Evolutionary conservation across 2,888 invertebrate species (phyloP).

Genomic region (Monopis laevigella): DNA sequence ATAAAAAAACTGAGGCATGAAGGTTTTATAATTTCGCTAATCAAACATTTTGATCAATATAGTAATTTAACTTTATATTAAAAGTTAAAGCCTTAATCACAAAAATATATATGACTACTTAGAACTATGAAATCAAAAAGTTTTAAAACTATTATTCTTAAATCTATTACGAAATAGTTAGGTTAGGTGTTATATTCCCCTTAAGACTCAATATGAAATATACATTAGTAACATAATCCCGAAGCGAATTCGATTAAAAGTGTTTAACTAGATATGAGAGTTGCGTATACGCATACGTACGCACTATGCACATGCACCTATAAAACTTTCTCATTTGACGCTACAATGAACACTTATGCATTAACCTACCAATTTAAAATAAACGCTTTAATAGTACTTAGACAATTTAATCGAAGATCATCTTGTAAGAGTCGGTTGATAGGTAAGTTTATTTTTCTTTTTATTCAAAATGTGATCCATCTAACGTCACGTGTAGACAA

Average conservation of each 20-base stretch:
- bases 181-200: no score
- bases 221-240: conserved; percentile 28
- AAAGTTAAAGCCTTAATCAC: no score
- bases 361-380: conserved; percentile 12
- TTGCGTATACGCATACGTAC: neutral
- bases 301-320: conserved; percentile 33
- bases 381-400: conserved; percentile 1
- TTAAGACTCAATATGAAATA: no score
- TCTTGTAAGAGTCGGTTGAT: conserved; percentile 33
- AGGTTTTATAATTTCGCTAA: no score
- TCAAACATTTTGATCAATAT: no score
- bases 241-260: no score
- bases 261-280: neutral
- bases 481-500: conserved; percentile 40
- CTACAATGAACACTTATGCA: conserved; percentile 11
- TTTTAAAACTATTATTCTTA: no score
- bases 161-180: no score
- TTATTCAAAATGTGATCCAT: conserved; percentile 34
- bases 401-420: conserved; percentile 33
- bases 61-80: no score
- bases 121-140: no score
- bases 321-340: conserved; percentile 41
- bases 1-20: no score
- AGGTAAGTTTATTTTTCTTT: conserved; percentile 32
- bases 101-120: no score